phyloP scores from a whole-genome alignment of 2,113 vertebrate genomes.

The Toxotes jaculatrix region DNA sequence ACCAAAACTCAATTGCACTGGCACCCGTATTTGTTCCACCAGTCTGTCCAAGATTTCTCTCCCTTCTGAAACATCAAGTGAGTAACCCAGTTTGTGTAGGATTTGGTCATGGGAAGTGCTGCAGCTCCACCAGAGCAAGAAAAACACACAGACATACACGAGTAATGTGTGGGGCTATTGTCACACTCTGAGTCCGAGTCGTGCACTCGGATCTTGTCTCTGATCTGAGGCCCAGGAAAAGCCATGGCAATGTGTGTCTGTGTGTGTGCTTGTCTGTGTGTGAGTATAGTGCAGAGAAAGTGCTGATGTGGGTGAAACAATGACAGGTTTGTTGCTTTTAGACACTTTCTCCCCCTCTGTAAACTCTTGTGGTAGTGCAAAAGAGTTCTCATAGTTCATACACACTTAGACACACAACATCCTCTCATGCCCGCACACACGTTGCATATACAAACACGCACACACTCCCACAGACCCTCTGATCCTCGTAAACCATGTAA shows the following conservation, averaged over 20 bases:
- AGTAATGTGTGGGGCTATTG: conserved; percentile 53
- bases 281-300: conserved; percentile 19
- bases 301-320: conserved; percentile 80
- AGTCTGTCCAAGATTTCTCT: conserved; percentile 50
- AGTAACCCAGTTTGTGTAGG: conserved; percentile 47
- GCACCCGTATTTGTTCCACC: conserved; percentile 40
- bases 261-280: conserved; percentile 30
- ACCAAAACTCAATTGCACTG: conserved; percentile 36
- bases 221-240: conserved; percentile 50
- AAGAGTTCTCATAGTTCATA: conserved; percentile 49
- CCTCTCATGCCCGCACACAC: conserved; percentile 8
- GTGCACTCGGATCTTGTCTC: conserved; percentile 30
- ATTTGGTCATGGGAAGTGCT: conserved; percentile 71
- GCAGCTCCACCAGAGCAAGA: conserved; percentile 28
- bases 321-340: conserved; percentile 75
- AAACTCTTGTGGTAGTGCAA: conserved; percentile 8
- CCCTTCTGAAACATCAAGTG: conserved; percentile 36
- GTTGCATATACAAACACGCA: conserved; percentile 28
- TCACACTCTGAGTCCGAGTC: conserved; percentile 58
- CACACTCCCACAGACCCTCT: conserved; percentile 25
- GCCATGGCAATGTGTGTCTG: conserved; percentile 37
- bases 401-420: conserved; percentile 15
- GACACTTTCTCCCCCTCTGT: not conserved
- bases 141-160: conserved; percentile 38
- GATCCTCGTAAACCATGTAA: conserved; percentile 53